phyloP scores from a whole-genome alignment of 2,888 invertebrate species.

The Electrophaes corylata region DNA sequence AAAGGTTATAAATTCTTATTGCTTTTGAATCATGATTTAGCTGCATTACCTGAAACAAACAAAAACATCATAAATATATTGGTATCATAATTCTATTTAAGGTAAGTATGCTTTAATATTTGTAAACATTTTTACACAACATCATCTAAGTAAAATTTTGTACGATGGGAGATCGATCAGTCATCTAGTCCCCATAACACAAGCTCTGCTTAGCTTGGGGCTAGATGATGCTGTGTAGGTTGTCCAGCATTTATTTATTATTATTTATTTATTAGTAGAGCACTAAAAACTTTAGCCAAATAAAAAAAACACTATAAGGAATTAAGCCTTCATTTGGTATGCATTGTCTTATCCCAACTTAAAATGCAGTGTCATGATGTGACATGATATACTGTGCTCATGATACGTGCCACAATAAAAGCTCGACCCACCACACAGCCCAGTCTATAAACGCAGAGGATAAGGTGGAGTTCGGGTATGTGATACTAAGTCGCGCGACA shows the following conservation, averaged over 20 bases:
- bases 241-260: too few relatives aligned
- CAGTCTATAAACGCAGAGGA: slow-evolving; percentile 13
- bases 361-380: slow-evolving; percentile 24
- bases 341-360: slow-evolving; percentile 13
- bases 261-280: too few relatives aligned
- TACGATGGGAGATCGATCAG: too few relatives aligned
- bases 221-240: too few relatives aligned
- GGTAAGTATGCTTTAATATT: too few relatives aligned
- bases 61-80: slow-evolving; percentile 13
- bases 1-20: background rate
- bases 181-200: too few relatives aligned
- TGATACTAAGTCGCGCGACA: slow-evolving; percentile 8
- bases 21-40: background rate
- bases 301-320: slow-evolving; percentile 11
- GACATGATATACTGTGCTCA: slow-evolving; percentile 19
- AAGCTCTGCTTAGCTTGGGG: too few relatives aligned
- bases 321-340: slow-evolving; percentile 7
- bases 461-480: background rate
- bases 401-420: slow-evolving; percentile 29
- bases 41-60: slow-evolving; percentile 36
- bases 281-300: too few relatives aligned
- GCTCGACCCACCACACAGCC: slow-evolving; percentile 23
- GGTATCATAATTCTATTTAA: background rate
- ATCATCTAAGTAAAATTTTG: too few relatives aligned
- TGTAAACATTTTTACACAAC: too few relatives aligned